A percentile compares a stretch with the other conserved stretches of the same genome.
Evolutionary conservation across 2,888 invertebrate genomes (phyloP).

Genomic region (Zhengitettix transpicula): DNA sequence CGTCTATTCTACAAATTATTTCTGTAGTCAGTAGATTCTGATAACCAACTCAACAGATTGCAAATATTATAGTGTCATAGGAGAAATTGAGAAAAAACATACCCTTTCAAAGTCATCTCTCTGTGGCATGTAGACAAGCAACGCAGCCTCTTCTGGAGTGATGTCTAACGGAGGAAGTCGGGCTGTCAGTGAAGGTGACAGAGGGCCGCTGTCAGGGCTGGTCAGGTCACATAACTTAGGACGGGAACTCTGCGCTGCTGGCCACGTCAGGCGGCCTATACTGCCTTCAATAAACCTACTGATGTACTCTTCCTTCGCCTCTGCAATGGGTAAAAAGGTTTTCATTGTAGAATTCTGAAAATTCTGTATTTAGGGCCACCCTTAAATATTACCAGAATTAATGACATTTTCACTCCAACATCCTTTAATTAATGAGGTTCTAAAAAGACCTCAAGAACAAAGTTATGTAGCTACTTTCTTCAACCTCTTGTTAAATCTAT

Average conservation of each 20-base stretch:
- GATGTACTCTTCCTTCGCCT: conserved; percentile 83
- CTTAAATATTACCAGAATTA: too few species aligned
- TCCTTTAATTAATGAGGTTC: too few species aligned
- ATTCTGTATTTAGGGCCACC: too few species aligned
- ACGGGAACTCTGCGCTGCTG: conserved; percentile 44
- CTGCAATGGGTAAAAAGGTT: conserved; percentile 28
- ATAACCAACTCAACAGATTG: too few species aligned
- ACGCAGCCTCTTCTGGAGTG: conserved; percentile 66
- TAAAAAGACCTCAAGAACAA: too few species aligned
- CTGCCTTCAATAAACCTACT: conserved; percentile 76
- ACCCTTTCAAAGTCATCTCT: conserved; percentile 92
- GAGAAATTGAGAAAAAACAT: conserved; percentile 9
- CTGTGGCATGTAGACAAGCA: conserved; percentile 86
- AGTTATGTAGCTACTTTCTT: too few species aligned
- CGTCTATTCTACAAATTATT: too few species aligned
- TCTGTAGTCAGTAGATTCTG: too few species aligned
- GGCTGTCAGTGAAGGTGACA: conserved; percentile 55
- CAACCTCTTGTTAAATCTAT: too few species aligned
- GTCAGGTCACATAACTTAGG: conserved; percentile 60
- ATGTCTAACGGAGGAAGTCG: conserved; percentile 67
- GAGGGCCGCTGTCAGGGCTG: conserved; percentile 56
- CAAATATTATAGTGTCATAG: too few species aligned
- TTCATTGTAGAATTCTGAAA: too few species aligned
- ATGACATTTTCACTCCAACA: too few species aligned
- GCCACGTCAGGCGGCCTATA: conserved; percentile 79